Evolutionary conservation across 92 coral and sea anemone species (phyloP), one percentile per base, ranked within the genome.

Genomic region (Hydrozoanthus gracilis): DNA sequence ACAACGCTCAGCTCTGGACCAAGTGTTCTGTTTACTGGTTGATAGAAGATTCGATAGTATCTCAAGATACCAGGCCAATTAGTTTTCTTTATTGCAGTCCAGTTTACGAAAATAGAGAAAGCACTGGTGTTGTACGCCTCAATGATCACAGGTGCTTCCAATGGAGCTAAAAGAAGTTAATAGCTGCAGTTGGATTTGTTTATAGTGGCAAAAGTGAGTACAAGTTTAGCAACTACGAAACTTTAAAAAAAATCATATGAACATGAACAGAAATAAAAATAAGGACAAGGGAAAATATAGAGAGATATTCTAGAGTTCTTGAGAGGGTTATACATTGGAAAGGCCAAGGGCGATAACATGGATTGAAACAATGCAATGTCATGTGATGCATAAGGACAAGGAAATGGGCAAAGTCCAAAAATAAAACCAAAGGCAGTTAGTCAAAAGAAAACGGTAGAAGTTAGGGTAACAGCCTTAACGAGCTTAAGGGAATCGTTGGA

Each of bases 111-210:
- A 4, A 79, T 79, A 39, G 75, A 78, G 10, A 84, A 79, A 12
- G 48, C 48, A 6, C 79, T 78, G 86, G 78, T 79, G 47, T 79
- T 20, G 16, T 12, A 5, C 11, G 80, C 73, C 10, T 44, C 47
- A 3, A 87, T 4, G 69, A 64, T 70, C 20, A 67, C 71, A 8
- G 90, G 90, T 14, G 90, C 86, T 44, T 70, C 48, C 45, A 11
- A 60, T 14, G 90, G 90, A 44, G 90, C 90, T 87, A 5, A 52
- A 66, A 78, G 3, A 13, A 69, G 4, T 44, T 9, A 17, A 10
- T 60, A 8, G 12, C 7, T 4, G 39, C 39, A 27, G 39, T 27
- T 27, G 39, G 39, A 0, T 27, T 27, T 2, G 39, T 27, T 0
- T 27, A 27, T 27, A 27, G 39, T 27, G 39, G 12, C 6, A 54